Conservation (phyloP, 1,140 invertebrate genomes). For the Apis dorsata region DNA sequence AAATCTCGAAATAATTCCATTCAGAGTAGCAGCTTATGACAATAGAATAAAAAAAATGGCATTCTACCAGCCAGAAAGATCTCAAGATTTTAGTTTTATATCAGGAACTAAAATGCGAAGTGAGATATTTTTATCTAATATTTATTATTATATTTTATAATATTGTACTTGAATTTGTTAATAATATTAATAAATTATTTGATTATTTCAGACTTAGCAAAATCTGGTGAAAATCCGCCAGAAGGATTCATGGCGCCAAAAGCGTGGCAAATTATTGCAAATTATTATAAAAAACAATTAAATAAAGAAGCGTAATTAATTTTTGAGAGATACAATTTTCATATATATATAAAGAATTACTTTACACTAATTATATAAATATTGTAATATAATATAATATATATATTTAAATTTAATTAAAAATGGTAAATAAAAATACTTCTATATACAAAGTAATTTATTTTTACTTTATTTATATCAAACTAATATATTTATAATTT, state of each 20-base stretch:
- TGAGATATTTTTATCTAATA: slow-evolving; percentile 62
- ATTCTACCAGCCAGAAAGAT: slow-evolving; percentile 93
- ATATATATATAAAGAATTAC: too few relatives aligned
- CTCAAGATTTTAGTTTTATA: slow-evolving; percentile 98
- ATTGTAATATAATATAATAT: too few relatives aligned
- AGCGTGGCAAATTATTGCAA: slow-evolving; percentile 94
- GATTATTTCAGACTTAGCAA: slow-evolving; percentile 84
- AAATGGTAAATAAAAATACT: too few relatives aligned
- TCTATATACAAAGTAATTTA: too few relatives aligned
- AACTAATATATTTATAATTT: too few relatives aligned
- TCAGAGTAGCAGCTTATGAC: slow-evolving; percentile 98
- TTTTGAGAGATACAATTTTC: too few relatives aligned
- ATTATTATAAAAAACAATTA: slow-evolving; percentile 89
- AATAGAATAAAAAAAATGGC: slow-evolving; percentile 91
- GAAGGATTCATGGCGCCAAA: slow-evolving; percentile 98
- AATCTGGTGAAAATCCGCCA: slow-evolving; percentile 91
- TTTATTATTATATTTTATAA: background rate
- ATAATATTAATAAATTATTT: background rate
- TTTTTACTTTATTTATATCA: too few relatives aligned
- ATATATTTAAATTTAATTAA: too few relatives aligned
- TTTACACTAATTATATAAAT: too few relatives aligned
- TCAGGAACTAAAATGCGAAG: slow-evolving; percentile 98
- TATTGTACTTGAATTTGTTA: too few relatives aligned
- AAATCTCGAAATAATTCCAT: slow-evolving; percentile 97
- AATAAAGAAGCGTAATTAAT: slow-evolving; percentile 1